phyloP scores from a whole-genome alignment of 2,888 invertebrate genomes.

The Deilephila elpenor region DNA sequence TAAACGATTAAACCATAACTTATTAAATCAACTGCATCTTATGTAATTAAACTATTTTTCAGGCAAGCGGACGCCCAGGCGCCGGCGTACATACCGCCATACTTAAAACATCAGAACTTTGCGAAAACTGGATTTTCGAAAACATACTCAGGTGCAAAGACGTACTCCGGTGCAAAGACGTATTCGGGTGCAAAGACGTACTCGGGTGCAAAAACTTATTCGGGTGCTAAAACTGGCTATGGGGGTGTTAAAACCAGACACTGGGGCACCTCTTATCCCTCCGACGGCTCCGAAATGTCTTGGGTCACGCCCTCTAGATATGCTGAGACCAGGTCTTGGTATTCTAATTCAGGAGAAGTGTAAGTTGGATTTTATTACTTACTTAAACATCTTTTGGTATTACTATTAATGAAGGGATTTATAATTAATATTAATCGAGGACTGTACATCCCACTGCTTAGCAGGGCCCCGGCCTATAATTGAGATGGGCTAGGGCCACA shows the following conservation, averaged over 20 bases:
- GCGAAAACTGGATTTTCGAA: conserved; percentile 42
- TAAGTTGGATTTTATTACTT: conserved; percentile 49
- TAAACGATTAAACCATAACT: neutral
- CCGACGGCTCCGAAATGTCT: conserved; percentile 42
- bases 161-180: conserved; percentile 50
- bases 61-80: conserved; percentile 78
- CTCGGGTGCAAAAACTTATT: conserved; percentile 50
- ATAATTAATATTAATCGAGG: too few species aligned
- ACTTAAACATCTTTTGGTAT: too few species aligned
- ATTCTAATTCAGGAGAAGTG: conserved; percentile 58
- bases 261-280: conserved; percentile 41
- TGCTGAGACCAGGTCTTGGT: conserved; percentile 61
- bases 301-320: conserved; percentile 50
- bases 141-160: conserved; percentile 44
- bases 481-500: too few species aligned
- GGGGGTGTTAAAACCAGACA: conserved; percentile 46
- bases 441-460: too few species aligned
- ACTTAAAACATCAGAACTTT: conserved; percentile 55
- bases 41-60: conserved; percentile 38
- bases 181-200: conserved; percentile 43
- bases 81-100: conserved; percentile 66
- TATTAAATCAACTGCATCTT: neutral
- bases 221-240: conserved; percentile 43
- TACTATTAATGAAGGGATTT: too few species aligned
- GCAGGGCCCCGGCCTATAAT: too few species aligned